Evolutionary conservation across 2,888 invertebrate species (phyloP).

Genomic region (Tryphoninae sp.): DNA sequence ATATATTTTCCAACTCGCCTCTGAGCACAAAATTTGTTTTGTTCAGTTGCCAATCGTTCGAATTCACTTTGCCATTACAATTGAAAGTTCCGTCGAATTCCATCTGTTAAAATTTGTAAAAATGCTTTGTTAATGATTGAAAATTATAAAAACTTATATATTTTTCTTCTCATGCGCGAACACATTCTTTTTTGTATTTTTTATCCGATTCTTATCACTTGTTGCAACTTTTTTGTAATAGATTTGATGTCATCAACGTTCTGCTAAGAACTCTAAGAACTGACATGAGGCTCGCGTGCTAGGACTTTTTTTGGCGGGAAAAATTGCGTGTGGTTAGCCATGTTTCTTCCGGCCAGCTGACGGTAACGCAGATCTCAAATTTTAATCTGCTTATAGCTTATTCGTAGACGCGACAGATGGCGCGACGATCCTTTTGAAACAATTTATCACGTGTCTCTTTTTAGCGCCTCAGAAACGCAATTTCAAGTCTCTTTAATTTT

Average conservation of each 20-base stretch:
- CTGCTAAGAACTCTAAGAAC: background rate
- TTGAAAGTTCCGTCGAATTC: slow-evolving; percentile 69
- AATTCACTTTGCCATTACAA: slow-evolving; percentile 76
- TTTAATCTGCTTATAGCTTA: too few species aligned
- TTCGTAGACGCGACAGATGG: too few species aligned
- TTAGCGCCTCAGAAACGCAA: too few species aligned
- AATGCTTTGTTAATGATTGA: background rate
- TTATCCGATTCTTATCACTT: background rate
- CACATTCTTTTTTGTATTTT: background rate
- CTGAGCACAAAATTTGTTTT: slow-evolving; percentile 66
- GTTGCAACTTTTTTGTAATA: background rate
- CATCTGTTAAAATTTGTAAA: slow-evolving; percentile 65
- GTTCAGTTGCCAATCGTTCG: slow-evolving; percentile 74
- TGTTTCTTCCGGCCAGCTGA: too few species aligned
- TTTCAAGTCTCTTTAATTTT: too few species aligned
- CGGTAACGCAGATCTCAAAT: too few species aligned
- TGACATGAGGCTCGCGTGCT: background rate
- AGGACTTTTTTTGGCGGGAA: background rate
- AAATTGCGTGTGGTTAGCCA: background rate
- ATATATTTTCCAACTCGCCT: slow-evolving; percentile 71
- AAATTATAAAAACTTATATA: background rate
- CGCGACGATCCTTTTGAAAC: too few species aligned
- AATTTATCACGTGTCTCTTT: too few species aligned
- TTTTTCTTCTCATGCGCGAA: background rate
- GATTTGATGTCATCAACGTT: background rate